Base-by-base conservation (phyloP, 53 echinoderm and acorn worm species). In the Temnopleurus reevesii region DNA sequence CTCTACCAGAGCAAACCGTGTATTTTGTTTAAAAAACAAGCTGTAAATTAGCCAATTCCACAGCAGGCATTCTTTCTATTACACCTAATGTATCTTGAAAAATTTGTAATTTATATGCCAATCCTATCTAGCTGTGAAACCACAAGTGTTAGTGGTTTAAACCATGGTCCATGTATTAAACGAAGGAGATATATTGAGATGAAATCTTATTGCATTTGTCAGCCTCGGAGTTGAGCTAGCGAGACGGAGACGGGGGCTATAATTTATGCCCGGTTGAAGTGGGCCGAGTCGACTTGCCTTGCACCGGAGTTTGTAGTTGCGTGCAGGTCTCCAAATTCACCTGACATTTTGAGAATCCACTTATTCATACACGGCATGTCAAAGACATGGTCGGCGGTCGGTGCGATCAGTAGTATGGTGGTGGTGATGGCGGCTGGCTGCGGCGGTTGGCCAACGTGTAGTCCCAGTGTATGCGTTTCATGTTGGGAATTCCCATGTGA, bases 281-380 rank as follows among this genome's bases (percentile, higher is more conserved):
- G 49, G 79, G 36, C 79, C 6, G 49, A 46, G 46, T 28, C 30
- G 79, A 61, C 28, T 90, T 41, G 58, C 76, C n/a, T n/a, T n/a
- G n/a, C n/a, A n/a, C n/a, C n/a, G n/a, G n/a, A n/a, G n/a, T n/a
- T n/a, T n/a, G n/a, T n/a, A n/a, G n/a, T 92, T 25, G 56, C 46
- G 8, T 56, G 86, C 46, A 84, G 85, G 49, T 47, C 49, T 79
- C 79, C 79, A 46, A 79, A 46, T 79, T 79, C 79, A 79, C 46
- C 79, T 79, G 79, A 79, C 79, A 79, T 79, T 79, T 79, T 46
- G 46, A 28, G 79, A 79, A 79, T 79, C 79, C 79, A 79, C 79
- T 79, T 79, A 79, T 79, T 79, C 79, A 79, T 79, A 46, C 49
- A 49, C 31, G 49, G 79, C 79, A 79, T 41, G 79, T 79, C 18